Base-by-base conservation (phyloP, 2,888 invertebrate genomes). In the Hecatera dysodea region DNA sequence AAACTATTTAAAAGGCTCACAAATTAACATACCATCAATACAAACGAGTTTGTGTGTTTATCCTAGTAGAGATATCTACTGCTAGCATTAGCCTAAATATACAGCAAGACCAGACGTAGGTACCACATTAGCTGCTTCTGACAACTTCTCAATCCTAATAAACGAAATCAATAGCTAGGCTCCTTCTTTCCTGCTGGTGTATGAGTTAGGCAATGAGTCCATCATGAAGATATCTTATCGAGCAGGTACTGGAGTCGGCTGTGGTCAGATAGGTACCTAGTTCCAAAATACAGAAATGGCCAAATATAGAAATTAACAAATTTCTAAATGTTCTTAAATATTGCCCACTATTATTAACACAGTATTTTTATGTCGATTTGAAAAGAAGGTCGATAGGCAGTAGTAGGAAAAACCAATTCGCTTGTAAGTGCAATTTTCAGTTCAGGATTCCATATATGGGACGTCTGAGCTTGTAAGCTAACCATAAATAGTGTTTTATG, bases 351-450 rank as follows among this genome's bases (percentile, higher is more conserved):
- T 24, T 8, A 36, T 57, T 39, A 17, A 6, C 19, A 48, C 12
- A 48, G 15, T 22, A 42, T 36, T 56, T 19, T 55, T 53, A n/a
- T 6, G 15, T 1, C 11, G 48, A 22, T 6, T 27, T 22, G 17
- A 29, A 4, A 7, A 5, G 36, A 12, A 55, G 12, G 11, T 24
- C 12, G 2, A 12, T 22, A 4, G 22, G 15, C 6, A 15, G 0
- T 48, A 42, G 22, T 12, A 29, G 29, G n/a, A 6, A 60, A 55
- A 64, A 39, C 17, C 3, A 22, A 52, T 62, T 42, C 9, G 36
- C 22, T 55, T 27, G 15, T 42, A 55, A 72, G 80, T 68, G 46
- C 56, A 71, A 65, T 78, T 82, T 84, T 83, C 74, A 79, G 75
- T 60, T 75, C 62, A 63, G 70, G 52, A 72, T 62, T 67, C 76